Conservation (phyloP, 2,888 invertebrate species). For the Xylophagus ater region DNA sequence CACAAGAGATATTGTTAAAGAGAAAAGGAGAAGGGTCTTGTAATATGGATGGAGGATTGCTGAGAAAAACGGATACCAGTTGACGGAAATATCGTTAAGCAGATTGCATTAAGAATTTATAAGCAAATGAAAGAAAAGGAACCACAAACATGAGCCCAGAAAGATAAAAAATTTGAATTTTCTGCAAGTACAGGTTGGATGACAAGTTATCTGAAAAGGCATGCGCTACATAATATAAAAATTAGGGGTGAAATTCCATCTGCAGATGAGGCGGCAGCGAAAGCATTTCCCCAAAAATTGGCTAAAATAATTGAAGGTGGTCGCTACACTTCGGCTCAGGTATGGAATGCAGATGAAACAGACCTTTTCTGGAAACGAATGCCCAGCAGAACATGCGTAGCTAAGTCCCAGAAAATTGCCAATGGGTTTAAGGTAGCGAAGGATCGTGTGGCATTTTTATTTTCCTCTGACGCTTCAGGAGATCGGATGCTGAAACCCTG, state of each 20-base stretch:
- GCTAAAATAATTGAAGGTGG: conserved; percentile 16
- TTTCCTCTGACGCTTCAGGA: conserved; percentile 23
- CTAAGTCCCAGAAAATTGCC: conserved; percentile 21
- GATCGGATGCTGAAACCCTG: conserved; percentile 22
- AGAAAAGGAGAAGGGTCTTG: too few relatives aligned
- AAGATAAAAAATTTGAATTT: conserved; percentile 3
- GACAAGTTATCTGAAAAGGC: conserved; percentile 12
- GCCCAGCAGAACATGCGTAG: conserved; percentile 23
- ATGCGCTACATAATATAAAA: conserved; percentile 16
- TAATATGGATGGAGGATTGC: too few relatives aligned
- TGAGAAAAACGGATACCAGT: too few relatives aligned
- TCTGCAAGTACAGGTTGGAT: conserved; percentile 17
- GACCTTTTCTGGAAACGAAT: conserved; percentile 23
- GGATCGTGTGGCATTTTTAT: conserved; percentile 22
- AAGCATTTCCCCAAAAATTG: conserved; percentile 10
- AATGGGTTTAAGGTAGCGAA: conserved; percentile 20
- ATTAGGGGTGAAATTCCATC: conserved; percentile 14
- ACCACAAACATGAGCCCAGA: too few relatives aligned
- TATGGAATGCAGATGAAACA: conserved; percentile 20
- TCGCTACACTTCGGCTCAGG: conserved; percentile 18
- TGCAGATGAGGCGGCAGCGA: conserved; percentile 11
- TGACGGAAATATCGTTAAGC: too few relatives aligned
- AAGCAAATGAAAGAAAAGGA: too few relatives aligned
- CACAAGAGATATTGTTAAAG: too few relatives aligned
- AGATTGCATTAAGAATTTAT: too few relatives aligned